phyloP scores from a whole-genome alignment of 2,888 invertebrate species.

The Pasiphila rectangulata region DNA sequence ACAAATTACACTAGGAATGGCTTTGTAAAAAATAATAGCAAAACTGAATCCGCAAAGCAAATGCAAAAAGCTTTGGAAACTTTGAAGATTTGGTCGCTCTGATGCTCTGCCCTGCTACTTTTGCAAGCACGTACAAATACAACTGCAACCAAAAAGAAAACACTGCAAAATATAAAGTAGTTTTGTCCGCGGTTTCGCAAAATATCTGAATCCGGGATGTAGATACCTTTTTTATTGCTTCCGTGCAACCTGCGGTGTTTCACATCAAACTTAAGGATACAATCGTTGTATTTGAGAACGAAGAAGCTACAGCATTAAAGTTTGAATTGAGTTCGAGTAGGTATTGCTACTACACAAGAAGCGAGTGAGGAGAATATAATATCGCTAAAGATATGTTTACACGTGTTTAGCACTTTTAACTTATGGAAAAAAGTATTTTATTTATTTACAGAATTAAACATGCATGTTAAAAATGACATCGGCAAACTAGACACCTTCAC shows the following conservation, averaged over 20 bases:
- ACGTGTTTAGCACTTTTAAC: not conserved
- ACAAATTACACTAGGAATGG: slow-evolving; percentile 44
- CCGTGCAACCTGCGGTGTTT: slow-evolving; percentile 21
- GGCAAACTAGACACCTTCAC: too few species aligned
- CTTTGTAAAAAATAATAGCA: slow-evolving; percentile 38
- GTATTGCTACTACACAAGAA: slow-evolving; percentile 17
- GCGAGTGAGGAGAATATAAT: slow-evolving; percentile 11
- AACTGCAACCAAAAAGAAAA: slow-evolving; percentile 29
- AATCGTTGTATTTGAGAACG: slow-evolving; percentile 19
- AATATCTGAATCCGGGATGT: slow-evolving; percentile 23
- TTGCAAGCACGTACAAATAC: slow-evolving; percentile 31
- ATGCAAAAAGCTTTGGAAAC: slow-evolving; percentile 22
- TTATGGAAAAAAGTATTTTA: too few species aligned
- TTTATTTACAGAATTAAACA: too few species aligned
- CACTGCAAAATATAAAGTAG: slow-evolving; percentile 25
- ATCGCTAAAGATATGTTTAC: slow-evolving; percentile 4
- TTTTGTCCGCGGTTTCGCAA: slow-evolving; percentile 27
- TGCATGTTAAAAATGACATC: too few species aligned
- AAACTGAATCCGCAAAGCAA: slow-evolving; percentile 22
- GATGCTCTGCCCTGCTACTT: slow-evolving; percentile 25
- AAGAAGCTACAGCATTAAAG: slow-evolving; percentile 24
- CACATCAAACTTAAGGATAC: slow-evolving; percentile 21
- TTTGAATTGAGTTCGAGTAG: slow-evolving; percentile 22
- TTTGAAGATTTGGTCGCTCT: slow-evolving; percentile 30
- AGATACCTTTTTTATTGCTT: slow-evolving; percentile 24